These are phyloP conservation scores for Phortica okadai DNA, from an alignment of 2,888 invertebrate species.

Conservation along the genomic window DNA sequence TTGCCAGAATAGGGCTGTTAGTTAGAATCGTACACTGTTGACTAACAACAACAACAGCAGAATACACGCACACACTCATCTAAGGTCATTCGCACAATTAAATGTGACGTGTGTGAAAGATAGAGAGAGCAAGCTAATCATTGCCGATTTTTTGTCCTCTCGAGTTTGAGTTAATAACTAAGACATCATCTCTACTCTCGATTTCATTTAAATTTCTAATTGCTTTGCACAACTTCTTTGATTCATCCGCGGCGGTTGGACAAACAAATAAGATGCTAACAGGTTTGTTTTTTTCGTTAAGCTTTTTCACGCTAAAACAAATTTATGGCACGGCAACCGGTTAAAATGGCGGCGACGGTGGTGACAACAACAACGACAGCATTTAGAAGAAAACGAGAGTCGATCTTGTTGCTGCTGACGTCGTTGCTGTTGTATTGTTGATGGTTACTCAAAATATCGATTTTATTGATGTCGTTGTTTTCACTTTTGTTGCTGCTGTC, in stretches of 20 bases:
- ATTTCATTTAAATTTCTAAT: constrained; percentile 66
- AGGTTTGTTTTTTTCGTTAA: constrained; percentile 30
- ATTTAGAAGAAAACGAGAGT: constrained; percentile 20
- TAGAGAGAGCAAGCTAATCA: neutral
- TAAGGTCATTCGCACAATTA: constrained; percentile 58
- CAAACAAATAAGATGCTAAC: constrained; percentile 1
- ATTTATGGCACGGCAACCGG: neutral
- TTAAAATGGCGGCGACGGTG: neutral
- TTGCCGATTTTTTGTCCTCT: too few species aligned
- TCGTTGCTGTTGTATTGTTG: constrained; percentile 18
- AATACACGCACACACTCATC: constrained; percentile 11
- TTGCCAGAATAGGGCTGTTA: too few species aligned
- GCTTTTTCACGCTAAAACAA: neutral
- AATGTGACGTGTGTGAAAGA: neutral
- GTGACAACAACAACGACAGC: constrained; percentile 5
- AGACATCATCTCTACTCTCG: constrained; percentile 52
- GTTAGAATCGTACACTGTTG: neutral
- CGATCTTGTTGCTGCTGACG: neutral
- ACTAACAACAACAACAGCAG: neutral
- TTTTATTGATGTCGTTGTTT: neutral
- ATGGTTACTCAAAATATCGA: neutral
- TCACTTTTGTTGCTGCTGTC: constrained; percentile 51
- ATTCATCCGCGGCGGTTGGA: constrained; percentile 28
- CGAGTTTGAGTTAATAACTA: too few species aligned
- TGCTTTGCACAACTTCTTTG: constrained; percentile 35